Conservation (phyloP, 2,113 vertebrate genomes). For the Caretta caretta region DNA sequence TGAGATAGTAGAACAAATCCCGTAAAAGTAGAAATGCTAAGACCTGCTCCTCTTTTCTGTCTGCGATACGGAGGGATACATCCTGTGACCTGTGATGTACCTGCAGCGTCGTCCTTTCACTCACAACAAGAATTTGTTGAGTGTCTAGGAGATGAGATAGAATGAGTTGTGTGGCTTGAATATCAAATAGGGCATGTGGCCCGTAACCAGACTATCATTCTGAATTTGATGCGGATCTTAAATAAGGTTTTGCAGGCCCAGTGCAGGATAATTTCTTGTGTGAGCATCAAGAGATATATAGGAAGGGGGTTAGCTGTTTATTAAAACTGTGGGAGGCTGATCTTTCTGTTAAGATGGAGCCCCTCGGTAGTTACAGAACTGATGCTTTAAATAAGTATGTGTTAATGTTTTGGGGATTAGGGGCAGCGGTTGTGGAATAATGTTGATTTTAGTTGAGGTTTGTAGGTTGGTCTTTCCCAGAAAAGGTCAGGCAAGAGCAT, state of each 20-base stretch:
- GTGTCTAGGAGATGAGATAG: not conserved
- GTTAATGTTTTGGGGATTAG: accelerated
- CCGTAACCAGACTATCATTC: not conserved
- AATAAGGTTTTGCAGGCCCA: not conserved
- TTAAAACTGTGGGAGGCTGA: not conserved
- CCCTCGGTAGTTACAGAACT: not conserved
- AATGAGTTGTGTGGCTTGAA: not conserved
- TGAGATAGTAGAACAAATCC: not conserved
- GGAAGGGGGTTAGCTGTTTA: not conserved
- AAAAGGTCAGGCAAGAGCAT: not conserved
- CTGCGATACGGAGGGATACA: not conserved
- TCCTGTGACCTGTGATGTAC: not conserved
- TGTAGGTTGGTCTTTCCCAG: not conserved
- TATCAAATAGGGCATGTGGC: not conserved
- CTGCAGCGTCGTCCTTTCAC: not conserved
- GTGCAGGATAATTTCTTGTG: not conserved
- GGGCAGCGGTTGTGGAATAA: not conserved
- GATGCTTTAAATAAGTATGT: not conserved
- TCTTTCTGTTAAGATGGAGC: not conserved
- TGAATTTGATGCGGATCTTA: not conserved
- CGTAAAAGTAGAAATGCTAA: not conserved
- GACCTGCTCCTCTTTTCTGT: not conserved
- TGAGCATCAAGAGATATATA: not conserved
- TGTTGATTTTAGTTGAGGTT: not conserved
- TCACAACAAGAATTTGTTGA: not conserved